Evolutionary conservation across 2,888 invertebrate species (phyloP), one percentile per base, ranked within the genome.

Genomic region (Tipula unca): DNA sequence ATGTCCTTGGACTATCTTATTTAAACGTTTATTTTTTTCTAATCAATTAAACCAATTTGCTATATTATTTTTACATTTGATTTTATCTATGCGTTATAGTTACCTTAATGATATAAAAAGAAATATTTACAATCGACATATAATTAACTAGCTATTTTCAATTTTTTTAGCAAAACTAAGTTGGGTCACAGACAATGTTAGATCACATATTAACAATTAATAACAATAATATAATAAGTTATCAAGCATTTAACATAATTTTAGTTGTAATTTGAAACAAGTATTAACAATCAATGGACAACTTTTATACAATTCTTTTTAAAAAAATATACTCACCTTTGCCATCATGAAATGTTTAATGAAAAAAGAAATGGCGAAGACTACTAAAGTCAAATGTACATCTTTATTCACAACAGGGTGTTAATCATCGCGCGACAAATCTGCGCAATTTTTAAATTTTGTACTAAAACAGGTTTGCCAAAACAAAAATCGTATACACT

Each of bases 301-400:
- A 14, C 1, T 17, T 83, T 32, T 85, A 42, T 14, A 36, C 17
- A 17, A 85, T 29, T 25, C 32, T 42, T 35, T 36, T 13, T 35
- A n/a, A 17, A 25, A 14, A 86, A 86, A 85, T 54, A 84, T 85
- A 88, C 89, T 89, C 88, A 89, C 89, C 89, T 89, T 89, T 88
- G 89, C 89, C 89, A 89, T 89, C 88, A 89, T 88, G 88, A 88
- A 88, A 83, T 83, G 88, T 88, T 89, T 89, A 88, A 88, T 88
- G 88, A 88, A 88, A 88, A 88, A 88, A 88, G 87, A 88, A 89
- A 89, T 89, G 89, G 89, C 89, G 89, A 88, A 88, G 88, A 89
- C 89, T 88, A 88, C 88, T 88, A 89, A 88, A 89, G 89, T 89
- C 88, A 89, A 89, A 85, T 86, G 85, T n/a, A 42, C 36, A 85